Evolutionary conservation across 2,113 vertebrate genomes (phyloP).

Genomic region (Takifugu bimaculatus): DNA sequence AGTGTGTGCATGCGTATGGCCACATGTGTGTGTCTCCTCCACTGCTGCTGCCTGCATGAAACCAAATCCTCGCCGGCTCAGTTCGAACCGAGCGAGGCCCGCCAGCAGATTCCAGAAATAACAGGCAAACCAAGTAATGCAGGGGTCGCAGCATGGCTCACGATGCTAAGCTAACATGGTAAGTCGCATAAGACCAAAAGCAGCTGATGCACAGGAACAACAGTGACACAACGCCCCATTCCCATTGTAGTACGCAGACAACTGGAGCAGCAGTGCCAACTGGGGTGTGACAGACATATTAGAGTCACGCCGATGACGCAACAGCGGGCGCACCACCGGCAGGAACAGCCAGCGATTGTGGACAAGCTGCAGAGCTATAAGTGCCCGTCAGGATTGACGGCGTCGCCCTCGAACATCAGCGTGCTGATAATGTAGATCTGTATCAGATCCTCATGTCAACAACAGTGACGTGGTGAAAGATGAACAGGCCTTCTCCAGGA

Average conservation of each 20-base stretch:
- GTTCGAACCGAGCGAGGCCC: constrained; percentile 14
- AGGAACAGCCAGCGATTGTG: no score
- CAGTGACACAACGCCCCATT: neutral
- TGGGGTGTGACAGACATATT: no score
- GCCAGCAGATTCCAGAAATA: constrained; percentile 45
- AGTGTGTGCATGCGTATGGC: neutral
- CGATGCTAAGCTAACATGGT: constrained; percentile 9
- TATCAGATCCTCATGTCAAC: no score
- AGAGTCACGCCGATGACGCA: no score
- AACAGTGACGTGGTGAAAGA: no score
- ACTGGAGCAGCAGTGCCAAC: neutral
- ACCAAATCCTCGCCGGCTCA: constrained; percentile 24
- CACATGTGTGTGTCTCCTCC: neutral
- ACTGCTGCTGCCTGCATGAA: constrained; percentile 30
- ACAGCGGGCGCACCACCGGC: no score
- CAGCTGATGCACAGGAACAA: neutral
- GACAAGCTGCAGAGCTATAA: no score
- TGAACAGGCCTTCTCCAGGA: no score
- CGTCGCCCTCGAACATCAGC: no score
- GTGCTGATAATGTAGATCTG: no score
- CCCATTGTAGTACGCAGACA: neutral
- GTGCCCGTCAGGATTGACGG: no score
- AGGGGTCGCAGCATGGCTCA: constrained; percentile 7
- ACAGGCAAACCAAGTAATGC: constrained; percentile 20
- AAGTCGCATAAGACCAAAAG: constrained; percentile 17